These are phyloP conservation scores for Pseudotriccus pelzelni DNA, from an alignment of 2,797 vertebrate species.

Conservation along the genomic window DNA sequence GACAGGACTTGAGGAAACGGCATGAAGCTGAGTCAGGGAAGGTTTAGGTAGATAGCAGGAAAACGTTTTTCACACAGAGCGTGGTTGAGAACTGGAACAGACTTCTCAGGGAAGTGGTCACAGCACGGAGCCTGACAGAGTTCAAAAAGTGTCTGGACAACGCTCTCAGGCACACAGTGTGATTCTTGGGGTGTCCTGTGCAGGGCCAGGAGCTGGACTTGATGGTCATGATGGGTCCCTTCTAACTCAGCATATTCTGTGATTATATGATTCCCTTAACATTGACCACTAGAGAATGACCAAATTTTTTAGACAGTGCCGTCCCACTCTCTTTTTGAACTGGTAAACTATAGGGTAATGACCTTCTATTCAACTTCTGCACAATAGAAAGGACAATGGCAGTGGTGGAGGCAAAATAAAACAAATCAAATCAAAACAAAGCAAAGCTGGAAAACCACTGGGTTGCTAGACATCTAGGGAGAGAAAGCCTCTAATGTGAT, in stretches of 20 bases:
- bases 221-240: neutral
- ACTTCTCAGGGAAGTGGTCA: neutral
- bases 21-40: neutral
- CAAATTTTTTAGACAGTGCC: neutral
- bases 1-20: neutral
- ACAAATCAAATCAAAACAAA: neutral
- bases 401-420: neutral
- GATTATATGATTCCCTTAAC: neutral
- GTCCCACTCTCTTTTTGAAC: neutral
- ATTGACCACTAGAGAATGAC: neutral
- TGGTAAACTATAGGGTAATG: neutral
- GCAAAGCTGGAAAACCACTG: neutral
- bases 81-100: neutral
- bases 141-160: neutral
- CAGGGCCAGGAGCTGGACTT: neutral
- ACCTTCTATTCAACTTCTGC: neutral
- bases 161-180: neutral
- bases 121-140: neutral
- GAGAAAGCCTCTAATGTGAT: neutral
- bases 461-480: neutral
- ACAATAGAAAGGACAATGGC: neutral
- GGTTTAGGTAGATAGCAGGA: neutral
- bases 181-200: neutral
- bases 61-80: neutral
- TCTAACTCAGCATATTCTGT: neutral